Conservation (phyloP, 2,888 invertebrate species). For the Podabrus alpinus region DNA sequence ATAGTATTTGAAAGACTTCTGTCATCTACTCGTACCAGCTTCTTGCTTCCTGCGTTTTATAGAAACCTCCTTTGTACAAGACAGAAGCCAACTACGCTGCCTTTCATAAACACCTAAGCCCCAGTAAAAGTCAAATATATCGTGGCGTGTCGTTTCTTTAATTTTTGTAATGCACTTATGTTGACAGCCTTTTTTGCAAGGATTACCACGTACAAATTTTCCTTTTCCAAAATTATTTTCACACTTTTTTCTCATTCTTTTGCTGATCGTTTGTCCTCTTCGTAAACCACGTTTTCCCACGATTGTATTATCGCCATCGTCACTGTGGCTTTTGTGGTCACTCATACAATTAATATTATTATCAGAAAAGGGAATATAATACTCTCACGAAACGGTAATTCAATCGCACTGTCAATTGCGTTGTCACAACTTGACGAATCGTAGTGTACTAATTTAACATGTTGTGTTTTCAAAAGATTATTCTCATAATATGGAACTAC, state of each 20-base stretch:
- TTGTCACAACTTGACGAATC: not conserved
- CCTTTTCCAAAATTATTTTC: not conserved
- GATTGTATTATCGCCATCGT: not conserved
- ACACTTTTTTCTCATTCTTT: not conserved
- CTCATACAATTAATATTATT: not conserved
- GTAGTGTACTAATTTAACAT: not conserved
- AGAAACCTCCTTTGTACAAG: not conserved
- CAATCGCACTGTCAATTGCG: not conserved
- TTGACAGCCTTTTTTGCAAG: not conserved
- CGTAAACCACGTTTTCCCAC: not conserved
- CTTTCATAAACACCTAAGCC: not conserved
- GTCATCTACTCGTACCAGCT: not conserved
- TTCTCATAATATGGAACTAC: not conserved
- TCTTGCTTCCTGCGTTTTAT: not conserved
- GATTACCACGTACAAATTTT: not conserved
- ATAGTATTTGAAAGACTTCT: not conserved
- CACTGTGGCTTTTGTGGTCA: too few species aligned
- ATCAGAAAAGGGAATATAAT: not conserved
- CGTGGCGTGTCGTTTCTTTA: not conserved
- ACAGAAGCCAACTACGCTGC: not conserved
- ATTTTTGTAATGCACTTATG: not conserved
- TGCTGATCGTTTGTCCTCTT: not conserved
- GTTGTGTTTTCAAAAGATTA: not conserved
- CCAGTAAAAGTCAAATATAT: slow-evolving; percentile 2
- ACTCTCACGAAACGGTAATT: not conserved